Conservation (phyloP, 2,797 vertebrate species). For the Benthosema pterotum region DNA sequence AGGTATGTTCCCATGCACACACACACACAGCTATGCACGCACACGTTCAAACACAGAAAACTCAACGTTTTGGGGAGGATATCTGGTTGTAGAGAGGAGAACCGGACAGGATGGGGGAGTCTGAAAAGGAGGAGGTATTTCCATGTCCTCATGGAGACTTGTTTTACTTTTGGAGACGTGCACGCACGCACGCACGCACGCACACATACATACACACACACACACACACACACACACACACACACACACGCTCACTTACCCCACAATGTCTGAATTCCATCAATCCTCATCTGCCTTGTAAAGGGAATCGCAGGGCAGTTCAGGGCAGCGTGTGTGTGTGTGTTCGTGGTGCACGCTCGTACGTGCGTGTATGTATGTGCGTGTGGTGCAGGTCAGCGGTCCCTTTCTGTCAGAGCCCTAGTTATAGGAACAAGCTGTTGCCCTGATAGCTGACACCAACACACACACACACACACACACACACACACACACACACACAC, state of each 20-base stretch:
- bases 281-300: conserved; percentile 79
- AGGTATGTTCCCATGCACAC: conserved; percentile 76
- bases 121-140: conserved; percentile 35
- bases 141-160: conserved; percentile 38
- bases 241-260: conserved; percentile 25
- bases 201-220: conserved; percentile 17
- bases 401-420: conserved; percentile 79
- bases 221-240: conserved; percentile 21
- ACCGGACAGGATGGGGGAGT: conserved; percentile 5
- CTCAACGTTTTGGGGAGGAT: conserved; percentile 6
- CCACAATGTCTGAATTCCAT: conserved; percentile 77
- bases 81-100: conserved; percentile 12
- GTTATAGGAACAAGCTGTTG: conserved; percentile 88
- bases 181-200: not conserved
- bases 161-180: conserved; percentile 43
- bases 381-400: conserved; percentile 68
- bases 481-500: conserved; percentile 80
- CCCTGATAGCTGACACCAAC: conserved; percentile 84
- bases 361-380: conserved; percentile 35
- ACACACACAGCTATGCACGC: not conserved
- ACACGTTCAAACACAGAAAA: not conserved
- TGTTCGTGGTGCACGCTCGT: not conserved
- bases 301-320: conserved; percentile 68
- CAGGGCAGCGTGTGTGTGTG: conserved; percentile 36
- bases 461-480: conserved; percentile 71